Conservation (phyloP, 2,113 vertebrate genomes). For the Pelodiscus sinensis region DNA sequence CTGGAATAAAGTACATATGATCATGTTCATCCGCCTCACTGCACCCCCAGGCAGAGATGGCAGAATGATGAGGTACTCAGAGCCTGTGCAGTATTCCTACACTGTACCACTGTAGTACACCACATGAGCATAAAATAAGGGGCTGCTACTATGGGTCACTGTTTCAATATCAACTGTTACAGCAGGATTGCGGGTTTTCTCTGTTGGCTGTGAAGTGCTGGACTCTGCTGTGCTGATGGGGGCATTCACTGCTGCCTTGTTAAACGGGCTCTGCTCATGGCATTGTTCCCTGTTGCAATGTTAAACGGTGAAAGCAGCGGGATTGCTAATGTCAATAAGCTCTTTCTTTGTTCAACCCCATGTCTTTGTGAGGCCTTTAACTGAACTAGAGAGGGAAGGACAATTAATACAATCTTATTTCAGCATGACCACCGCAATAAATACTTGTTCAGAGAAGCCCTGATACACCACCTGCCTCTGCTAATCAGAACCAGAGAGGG, state of each 20-base stretch:
- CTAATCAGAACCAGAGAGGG: not conserved
- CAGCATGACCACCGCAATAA: not conserved
- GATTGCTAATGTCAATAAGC: not conserved
- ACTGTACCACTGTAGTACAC: not conserved
- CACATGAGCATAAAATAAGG: not conserved
- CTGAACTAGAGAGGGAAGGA: not conserved
- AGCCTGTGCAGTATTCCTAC: not conserved
- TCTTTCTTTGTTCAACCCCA: not conserved
- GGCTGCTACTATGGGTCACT: not conserved
- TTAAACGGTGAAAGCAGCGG: accelerated
- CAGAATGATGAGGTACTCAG: not conserved
- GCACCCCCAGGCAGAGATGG: not conserved
- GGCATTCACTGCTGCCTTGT: accelerated
- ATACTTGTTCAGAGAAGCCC: not conserved
- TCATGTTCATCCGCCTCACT: not conserved
- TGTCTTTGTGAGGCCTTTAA: not conserved
- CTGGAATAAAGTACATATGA: not conserved
- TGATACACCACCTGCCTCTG: not conserved
- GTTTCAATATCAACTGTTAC: not conserved
- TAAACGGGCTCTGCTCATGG: too few relatives aligned
- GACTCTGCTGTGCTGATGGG: not conserved
- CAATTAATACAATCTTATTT: not conserved
- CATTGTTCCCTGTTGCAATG: not conserved
- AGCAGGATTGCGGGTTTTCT: not conserved
- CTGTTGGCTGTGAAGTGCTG: not conserved